Evolutionary conservation across 2,797 vertebrate species (phyloP), one percentile per base, ranked within the genome.

Genomic region (Myripristis jacobus): DNA sequence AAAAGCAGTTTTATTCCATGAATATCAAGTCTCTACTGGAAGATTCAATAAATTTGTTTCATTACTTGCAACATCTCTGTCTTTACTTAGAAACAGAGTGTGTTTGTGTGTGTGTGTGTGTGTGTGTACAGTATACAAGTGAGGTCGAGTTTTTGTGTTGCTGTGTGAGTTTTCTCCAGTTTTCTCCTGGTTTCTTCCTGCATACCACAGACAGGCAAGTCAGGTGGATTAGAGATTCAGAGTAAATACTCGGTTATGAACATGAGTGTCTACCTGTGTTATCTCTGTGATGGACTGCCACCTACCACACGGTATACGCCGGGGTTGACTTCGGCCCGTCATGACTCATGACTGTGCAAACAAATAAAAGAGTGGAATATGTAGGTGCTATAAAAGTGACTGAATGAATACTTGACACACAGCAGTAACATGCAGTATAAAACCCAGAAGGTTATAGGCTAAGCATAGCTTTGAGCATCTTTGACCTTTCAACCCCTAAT

Each of bases 1-100:
- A 94, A 91, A 96, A 92, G 89, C 95, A 96, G 95, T 96, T 96
- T 97, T 98, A 97, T 96, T 96, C 95, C 94, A 95, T 95, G 95
- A 95, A 94, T 96, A 95, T 95, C 90, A 94, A 94, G 94, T 95
- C 94, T 97, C 95, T 96, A 95, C 95, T 97, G 96, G 95, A 97
- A 96, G 92, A 95, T 96, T 96, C 95, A 95, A 97, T 98, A 97
- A 97, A 97, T 94, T 89, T 91, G 91, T 96, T 93, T 96, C 94
- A 94, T 93, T 93, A 93, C 78, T 83, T 87, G 57, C 76, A 80
- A 29, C 18, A 22, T 80, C 38, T 73, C 53, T 51, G 74, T 81
- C 31, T 88, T 61, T 74, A 13, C 84, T 74, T 68, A 43, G 86
- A 53, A 67, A 38, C 19, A 34, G 36, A 54, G 43, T 74, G 15